Conservation (phyloP, 2,113 vertebrate species). For the Microcebus ravelobensis region DNA sequence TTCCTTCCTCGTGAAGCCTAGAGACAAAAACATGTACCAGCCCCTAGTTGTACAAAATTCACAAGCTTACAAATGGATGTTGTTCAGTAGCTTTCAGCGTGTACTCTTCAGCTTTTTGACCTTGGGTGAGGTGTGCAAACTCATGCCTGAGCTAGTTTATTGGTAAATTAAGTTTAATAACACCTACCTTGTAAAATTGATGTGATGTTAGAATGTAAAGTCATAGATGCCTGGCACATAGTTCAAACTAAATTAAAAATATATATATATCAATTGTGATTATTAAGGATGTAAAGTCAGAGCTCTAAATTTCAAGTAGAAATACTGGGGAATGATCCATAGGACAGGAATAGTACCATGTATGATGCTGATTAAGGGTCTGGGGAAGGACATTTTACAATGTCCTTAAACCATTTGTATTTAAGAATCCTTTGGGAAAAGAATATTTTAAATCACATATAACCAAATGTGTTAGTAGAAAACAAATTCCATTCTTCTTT, state of each 20-base stretch:
- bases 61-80: neutral
- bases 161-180: neutral
- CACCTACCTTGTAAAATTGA: neutral
- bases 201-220: neutral
- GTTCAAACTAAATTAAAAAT: neutral
- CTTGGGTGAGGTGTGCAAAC: neutral
- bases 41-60: neutral
- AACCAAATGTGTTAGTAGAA: neutral
- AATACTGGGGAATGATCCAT: neutral
- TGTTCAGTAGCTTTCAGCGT: neutral
- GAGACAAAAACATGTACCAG: neutral
- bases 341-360: neutral
- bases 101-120: neutral
- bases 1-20: neutral
- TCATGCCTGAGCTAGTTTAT: neutral
- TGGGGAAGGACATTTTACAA: neutral
- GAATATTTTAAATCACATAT: neutral
- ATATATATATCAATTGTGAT: neutral
- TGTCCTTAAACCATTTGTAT: neutral
- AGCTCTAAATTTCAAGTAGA: neutral
- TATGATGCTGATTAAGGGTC: neutral
- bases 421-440: neutral
- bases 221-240: neutral
- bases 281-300: neutral
- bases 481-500: neutral